phyloP scores from a whole-genome alignment of 2,797 vertebrate genomes.

The Chloroceryle amazona region DNA sequence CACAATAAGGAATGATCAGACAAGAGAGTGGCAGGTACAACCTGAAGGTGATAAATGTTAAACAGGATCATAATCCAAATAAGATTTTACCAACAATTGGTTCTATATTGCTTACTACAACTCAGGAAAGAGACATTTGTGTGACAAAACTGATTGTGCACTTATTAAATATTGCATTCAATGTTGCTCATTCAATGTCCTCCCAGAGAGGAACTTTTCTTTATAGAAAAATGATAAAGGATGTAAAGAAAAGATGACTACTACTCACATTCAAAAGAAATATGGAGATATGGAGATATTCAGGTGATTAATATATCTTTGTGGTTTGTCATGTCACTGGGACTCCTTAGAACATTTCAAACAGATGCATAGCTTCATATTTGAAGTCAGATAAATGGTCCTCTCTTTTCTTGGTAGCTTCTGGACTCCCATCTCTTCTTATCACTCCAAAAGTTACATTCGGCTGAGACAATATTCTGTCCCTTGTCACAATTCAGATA shows the following conservation, averaged over 20 bases:
- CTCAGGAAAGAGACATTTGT: neutral
- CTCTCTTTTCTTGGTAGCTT: neutral
- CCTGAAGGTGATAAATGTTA: neutral
- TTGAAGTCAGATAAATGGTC: neutral
- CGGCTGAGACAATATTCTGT: neutral
- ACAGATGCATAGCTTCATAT: neutral
- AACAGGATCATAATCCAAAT: neutral
- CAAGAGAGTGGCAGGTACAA: neutral
- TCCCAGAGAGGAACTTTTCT: neutral
- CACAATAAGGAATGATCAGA: neutral
- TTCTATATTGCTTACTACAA: neutral
- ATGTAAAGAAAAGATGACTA: neutral
- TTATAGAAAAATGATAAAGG: neutral
- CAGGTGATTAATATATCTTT: neutral
- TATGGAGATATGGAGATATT: neutral
- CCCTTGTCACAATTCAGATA: neutral
- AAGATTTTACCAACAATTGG: neutral
- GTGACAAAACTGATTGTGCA: neutral
- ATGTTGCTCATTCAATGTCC: neutral
- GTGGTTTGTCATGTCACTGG: neutral
- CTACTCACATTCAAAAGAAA: neutral
- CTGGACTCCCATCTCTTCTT: neutral
- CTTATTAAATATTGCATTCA: rapidly evolving
- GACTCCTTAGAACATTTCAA: neutral
- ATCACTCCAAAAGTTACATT: neutral